A percentile compares a stretch with the other conserved stretches of the same genome.
Evolutionary conservation across 2,113 vertebrate genomes (phyloP).

Genomic region (Shinisaurus crocodilurus): DNA sequence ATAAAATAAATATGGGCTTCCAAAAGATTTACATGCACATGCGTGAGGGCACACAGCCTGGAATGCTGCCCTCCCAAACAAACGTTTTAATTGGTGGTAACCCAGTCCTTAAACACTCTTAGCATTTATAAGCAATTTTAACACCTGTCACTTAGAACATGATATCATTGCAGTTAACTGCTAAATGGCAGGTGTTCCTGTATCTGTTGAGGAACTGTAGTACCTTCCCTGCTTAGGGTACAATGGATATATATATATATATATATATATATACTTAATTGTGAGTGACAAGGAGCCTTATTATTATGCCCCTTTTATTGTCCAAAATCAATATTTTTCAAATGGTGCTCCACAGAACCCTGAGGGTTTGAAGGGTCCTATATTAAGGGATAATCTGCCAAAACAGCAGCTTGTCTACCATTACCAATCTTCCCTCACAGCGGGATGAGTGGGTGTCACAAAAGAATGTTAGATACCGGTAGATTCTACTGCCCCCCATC

Average conservation of each 20-base stretch:
- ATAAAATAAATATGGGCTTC: conserved; percentile 20
- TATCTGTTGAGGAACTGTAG: conserved; percentile 69
- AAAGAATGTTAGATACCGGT: neutral
- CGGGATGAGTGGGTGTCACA: neutral
- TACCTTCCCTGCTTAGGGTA: conserved; percentile 69
- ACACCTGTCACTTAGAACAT: conserved; percentile 70
- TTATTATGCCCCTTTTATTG: conserved; percentile 17
- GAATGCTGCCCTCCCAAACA: conserved; percentile 49
- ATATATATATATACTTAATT: conserved; percentile 46
- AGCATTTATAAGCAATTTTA: conserved; percentile 54
- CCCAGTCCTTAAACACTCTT: conserved; percentile 60
- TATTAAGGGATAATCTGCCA: neutral
- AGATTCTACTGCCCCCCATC: neutral
- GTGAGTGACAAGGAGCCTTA: conserved; percentile 45
- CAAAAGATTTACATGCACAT: conserved; percentile 40
- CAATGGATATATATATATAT: conserved; percentile 27
- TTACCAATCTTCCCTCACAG: neutral
- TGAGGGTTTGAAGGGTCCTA: no score
- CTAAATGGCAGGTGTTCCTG: conserved; percentile 74
- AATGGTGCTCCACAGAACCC: neutral
- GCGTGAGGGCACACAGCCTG: conserved; percentile 43
- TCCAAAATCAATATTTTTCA: neutral
- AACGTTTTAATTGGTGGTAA: conserved; percentile 53
- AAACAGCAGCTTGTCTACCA: neutral
- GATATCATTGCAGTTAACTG: conserved; percentile 68